A percentile compares a stretch with the other conserved stretches of the same genome.
Conservation (phyloP, 1,140 invertebrate species). For the Bombus balteatus region DNA sequence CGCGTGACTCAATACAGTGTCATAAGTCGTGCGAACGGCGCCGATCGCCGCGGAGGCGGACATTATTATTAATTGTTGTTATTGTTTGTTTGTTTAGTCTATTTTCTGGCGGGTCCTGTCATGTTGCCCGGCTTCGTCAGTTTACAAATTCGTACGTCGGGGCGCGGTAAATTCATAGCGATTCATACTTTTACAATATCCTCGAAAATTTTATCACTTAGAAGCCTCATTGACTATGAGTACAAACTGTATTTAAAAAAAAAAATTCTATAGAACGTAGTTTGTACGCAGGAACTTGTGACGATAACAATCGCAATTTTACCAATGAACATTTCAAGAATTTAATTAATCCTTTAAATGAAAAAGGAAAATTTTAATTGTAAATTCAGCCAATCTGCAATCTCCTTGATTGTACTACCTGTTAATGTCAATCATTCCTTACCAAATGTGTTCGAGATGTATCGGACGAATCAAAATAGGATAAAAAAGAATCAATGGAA, state of each 20-base stretch:
- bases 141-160: not conserved
- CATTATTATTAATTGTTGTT: conserved; percentile 78
- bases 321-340: not conserved
- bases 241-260: not conserved
- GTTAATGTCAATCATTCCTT: not conserved
- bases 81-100: conserved; percentile 81
- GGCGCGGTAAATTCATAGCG: not conserved
- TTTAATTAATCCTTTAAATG: not conserved
- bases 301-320: not conserved
- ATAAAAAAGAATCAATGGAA: not conserved
- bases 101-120: conserved; percentile 72
- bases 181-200: not conserved
- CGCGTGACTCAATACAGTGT: conserved; percentile 53
- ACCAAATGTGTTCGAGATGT: not conserved
- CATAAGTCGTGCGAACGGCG: conserved; percentile 60
- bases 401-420: not conserved
- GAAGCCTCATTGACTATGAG: not conserved
- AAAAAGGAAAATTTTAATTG: not conserved
- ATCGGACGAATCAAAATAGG: not conserved
- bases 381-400: not conserved
- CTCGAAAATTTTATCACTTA: not conserved
- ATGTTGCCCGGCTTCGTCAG: conserved; percentile 76
- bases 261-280: not conserved
- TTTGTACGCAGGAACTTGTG: not conserved
- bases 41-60: conserved; percentile 44